Conservation (phyloP, 2,113 vertebrate genomes). For the Tapirus terrestris region DNA sequence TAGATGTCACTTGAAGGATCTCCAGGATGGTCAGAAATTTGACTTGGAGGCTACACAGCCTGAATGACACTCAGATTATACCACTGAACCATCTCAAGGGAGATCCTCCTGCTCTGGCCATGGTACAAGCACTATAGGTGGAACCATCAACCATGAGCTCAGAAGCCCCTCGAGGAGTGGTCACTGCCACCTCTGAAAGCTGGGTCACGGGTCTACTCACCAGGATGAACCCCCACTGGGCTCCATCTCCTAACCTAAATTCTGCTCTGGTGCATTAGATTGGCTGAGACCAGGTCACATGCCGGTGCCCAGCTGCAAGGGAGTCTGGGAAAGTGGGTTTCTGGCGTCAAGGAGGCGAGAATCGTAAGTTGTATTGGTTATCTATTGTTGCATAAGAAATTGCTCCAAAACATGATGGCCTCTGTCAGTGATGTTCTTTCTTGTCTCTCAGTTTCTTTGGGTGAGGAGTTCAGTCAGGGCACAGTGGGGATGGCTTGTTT, state of each 20-base stretch:
- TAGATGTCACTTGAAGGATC: not conserved
- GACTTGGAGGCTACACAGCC: not conserved
- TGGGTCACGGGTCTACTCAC: not conserved
- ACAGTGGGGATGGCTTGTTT: not conserved
- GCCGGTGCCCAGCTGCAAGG: not conserved
- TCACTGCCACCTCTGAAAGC: not conserved
- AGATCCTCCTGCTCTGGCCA: not conserved
- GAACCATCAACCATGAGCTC: not conserved
- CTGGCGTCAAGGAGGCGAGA: not conserved
- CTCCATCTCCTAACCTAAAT: not conserved
- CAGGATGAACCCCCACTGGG: fast-evolving
- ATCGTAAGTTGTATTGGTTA: not conserved
- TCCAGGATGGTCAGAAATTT: not conserved
- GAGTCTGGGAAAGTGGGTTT: not conserved
- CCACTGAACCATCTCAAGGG: not conserved
- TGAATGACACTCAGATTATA: not conserved
- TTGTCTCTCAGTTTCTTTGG: not conserved
- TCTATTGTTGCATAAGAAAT: not conserved
- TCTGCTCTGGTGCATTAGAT: not conserved
- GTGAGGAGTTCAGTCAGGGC: not conserved
- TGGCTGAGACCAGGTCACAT: not conserved
- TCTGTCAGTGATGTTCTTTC: not conserved
- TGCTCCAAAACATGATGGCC: not conserved
- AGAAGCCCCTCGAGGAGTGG: not conserved
- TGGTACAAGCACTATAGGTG: not conserved